Conservation (phyloP, 2,888 invertebrate genomes). For the Celastrina argiolus region DNA sequence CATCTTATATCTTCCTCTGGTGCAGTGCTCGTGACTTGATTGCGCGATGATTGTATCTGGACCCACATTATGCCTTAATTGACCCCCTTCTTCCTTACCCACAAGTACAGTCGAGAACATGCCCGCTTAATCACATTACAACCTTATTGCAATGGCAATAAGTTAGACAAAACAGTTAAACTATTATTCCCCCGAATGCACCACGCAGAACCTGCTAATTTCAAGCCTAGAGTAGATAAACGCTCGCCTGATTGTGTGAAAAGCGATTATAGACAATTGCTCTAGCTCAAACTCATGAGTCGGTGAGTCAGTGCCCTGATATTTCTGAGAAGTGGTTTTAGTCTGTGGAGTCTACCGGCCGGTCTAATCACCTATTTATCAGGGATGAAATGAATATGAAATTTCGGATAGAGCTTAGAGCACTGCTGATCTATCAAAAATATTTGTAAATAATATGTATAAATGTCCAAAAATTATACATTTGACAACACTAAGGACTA, state of each 20-base stretch:
- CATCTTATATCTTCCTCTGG: conserved; percentile 6
- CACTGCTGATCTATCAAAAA: no score
- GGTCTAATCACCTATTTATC: no score
- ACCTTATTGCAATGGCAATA: not conserved
- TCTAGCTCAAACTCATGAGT: not conserved
- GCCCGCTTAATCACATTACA: conserved; percentile 30
- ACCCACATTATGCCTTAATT: conserved; percentile 62
- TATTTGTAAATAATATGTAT: no score
- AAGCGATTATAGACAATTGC: conserved; percentile 13
- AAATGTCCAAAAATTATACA: no score
- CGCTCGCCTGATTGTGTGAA: conserved; percentile 4
- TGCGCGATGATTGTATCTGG: conserved; percentile 41
- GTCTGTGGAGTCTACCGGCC: no score
- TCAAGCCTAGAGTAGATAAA: conserved; percentile 5
- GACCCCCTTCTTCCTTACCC: conserved; percentile 51
- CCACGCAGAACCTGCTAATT: conserved; percentile 5
- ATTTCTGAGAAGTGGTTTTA: not conserved
- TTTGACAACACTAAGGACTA: no score
- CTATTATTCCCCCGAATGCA: not conserved
- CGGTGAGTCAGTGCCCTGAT: not conserved
- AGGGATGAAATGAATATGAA: no score
- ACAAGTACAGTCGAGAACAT: conserved; percentile 31
- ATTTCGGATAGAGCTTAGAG: no score
- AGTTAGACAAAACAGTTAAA: not conserved
- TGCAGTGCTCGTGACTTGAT: conserved; percentile 40